Evolutionary conservation across 2,888 invertebrate genomes (phyloP).

Genomic region (Papilio demoleus): DNA sequence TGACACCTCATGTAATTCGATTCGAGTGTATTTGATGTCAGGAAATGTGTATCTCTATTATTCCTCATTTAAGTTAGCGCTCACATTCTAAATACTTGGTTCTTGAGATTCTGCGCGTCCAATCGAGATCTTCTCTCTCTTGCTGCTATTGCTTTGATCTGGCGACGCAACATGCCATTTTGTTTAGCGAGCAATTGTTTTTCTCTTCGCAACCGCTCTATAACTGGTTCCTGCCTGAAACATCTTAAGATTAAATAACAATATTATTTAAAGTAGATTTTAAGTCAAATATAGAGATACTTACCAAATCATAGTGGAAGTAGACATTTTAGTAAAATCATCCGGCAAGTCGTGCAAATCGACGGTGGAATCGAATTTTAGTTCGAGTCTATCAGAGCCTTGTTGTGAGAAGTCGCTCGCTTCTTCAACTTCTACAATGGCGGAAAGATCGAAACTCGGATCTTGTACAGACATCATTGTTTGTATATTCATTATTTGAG

Average conservation of each 20-base stretch:
- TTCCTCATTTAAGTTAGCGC: slow-evolving; percentile 34
- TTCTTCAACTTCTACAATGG: slow-evolving; percentile 78
- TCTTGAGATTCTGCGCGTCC: slow-evolving; percentile 77
- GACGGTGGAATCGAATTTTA: slow-evolving; percentile 69
- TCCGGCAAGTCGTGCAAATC: slow-evolving; percentile 69
- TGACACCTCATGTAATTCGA: not conserved
- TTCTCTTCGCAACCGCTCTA: slow-evolving; percentile 75
- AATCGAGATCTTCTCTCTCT: slow-evolving; percentile 72
- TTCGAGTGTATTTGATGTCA: not conserved
- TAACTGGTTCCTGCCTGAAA: slow-evolving; percentile 74
- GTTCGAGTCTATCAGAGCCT: slow-evolving; percentile 69
- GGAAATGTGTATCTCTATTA: not conserved
- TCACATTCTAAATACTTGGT: slow-evolving; percentile 77
- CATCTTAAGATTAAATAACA: not conserved
- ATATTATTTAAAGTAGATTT: not conserved
- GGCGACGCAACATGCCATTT: slow-evolving; percentile 72
- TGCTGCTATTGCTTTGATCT: slow-evolving; percentile 74
- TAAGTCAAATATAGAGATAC: slow-evolving; percentile 18
- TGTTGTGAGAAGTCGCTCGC: slow-evolving; percentile 67
- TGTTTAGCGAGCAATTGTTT: slow-evolving; percentile 74
- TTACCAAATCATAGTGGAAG: slow-evolving; percentile 73
- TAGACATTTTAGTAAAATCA: slow-evolving; percentile 63
- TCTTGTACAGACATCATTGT: slow-evolving; percentile 74
- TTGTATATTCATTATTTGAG: slow-evolving; percentile 78
- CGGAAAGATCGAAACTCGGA: slow-evolving; percentile 77